Percentiles rank a stretch among this genome's conserved stretches.
Evolutionary conservation across 2,888 invertebrate genomes (phyloP).

Genomic region (Agrotis ipsilon): DNA sequence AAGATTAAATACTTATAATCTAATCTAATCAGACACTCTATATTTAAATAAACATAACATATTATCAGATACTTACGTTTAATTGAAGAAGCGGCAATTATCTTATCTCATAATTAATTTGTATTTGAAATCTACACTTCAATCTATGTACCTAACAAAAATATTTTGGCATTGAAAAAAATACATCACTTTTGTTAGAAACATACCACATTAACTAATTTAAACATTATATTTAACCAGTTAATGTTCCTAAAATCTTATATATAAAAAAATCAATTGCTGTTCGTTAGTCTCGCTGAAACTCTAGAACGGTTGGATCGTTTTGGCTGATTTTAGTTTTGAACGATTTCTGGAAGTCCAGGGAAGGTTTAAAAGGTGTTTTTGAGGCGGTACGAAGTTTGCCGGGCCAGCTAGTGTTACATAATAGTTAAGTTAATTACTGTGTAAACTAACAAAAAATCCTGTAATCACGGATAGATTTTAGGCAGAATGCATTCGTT

Average conservation of each 20-base stretch:
- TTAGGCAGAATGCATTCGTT: too few relatives aligned
- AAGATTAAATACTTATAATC: neutral
- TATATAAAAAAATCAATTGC: too few relatives aligned
- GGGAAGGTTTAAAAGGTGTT: too few relatives aligned
- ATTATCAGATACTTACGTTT: neutral
- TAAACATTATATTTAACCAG: neutral
- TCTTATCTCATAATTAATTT: conserved; percentile 4
- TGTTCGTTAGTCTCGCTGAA: too few relatives aligned
- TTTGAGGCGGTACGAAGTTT: too few relatives aligned
- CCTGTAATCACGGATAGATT: too few relatives aligned
- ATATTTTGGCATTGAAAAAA: conserved; percentile 9
- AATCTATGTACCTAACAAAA: neutral
- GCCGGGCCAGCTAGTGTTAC: neutral
- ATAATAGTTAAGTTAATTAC: neutral
- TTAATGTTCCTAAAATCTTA: too few relatives aligned
- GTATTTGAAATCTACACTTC: neutral
- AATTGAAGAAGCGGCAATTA: neutral
- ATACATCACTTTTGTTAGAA: neutral
- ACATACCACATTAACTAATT: neutral
- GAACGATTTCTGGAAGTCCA: too few relatives aligned
- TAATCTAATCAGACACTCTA: neutral
- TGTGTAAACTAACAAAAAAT: neutral
- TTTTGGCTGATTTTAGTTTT: too few relatives aligned
- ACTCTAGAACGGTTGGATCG: too few relatives aligned
- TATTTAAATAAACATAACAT: neutral